These are phyloP conservation scores for Lacerta bilineata DNA, from an alignment of 2,797 vertebrate genomes.

Conservation along the genomic window DNA sequence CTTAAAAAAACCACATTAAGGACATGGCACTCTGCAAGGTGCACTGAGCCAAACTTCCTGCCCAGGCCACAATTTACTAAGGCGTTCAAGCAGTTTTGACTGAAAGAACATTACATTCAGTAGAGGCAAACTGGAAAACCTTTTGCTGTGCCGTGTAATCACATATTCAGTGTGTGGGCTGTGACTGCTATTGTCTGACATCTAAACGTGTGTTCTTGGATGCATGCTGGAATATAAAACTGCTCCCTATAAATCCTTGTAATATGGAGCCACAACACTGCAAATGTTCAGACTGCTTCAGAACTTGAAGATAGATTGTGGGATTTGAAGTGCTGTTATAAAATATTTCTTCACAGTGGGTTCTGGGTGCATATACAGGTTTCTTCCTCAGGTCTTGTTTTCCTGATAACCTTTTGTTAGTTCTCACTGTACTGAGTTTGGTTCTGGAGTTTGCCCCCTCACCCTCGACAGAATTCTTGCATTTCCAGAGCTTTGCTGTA, in stretches of 20 bases:
- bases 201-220: neutral
- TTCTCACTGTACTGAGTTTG: neutral
- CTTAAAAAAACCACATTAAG: neutral
- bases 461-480: neutral
- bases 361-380: too few species aligned
- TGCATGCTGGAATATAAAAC: constrained; percentile 3
- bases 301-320: neutral
- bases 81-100: constrained; percentile 26
- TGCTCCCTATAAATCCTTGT: constrained; percentile 11
- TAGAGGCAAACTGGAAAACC: constrained; percentile 3
- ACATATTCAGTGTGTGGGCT: neutral
- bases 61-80: neutral
- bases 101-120: constrained; percentile 13
- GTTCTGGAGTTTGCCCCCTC: neutral
- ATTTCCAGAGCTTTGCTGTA: neutral
- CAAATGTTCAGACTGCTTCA: neutral
- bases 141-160: constrained; percentile 15
- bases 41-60: fast-evolving
- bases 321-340: constrained; percentile 7
- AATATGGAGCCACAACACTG: neutral
- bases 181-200: constrained; percentile 9
- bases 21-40: neutral
- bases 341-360: neutral
- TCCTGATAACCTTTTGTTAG: neutral
- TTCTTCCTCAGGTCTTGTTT: neutral